Evolutionary conservation across 2,113 vertebrate genomes (phyloP), one percentile per base, ranked within the genome.

Genomic region (Microcebus lehilahytsara): DNA sequence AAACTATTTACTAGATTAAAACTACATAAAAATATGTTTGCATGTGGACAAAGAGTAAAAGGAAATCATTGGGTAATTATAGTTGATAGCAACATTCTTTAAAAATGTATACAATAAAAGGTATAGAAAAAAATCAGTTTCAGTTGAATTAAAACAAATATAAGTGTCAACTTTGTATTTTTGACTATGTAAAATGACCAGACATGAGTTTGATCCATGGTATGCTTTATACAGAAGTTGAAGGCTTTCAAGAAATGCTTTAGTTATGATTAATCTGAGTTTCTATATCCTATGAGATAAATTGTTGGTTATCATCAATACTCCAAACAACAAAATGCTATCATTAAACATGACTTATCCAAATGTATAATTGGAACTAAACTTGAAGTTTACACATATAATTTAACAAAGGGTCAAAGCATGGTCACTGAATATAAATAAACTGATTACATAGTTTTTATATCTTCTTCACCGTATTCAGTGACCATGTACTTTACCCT

Each of bases 361-460:
- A 86, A 93, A 95, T 60, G 53, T 77, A n/a, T 56, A 95, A 93
- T 0, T 93, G 60, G 19, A 87, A 95, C 46, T 89, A 91, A 98
- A 86, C 9, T n/a, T 91, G 17, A 96, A 94, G 37, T 89, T 91
- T 90, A 95, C 17, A 89, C 64, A 40, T 77, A 40, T n/a, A 85
- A 94, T 60, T 96, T 94, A 74, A 89, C 77, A 72, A 90, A 95
- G 87, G 94, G 87, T 93, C 60, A 91, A 34, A 95, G 83, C 62
- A 89, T 22, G 23, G 79, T 95, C 69, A 96, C n/a, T 77, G 49
- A 87, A 89, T 71, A 87, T 77, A 96, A 93, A 89, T 71, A 86
- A 89, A 92, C 80, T 10, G 77, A 40, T 37, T 85, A 92, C 1
- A 53, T 27, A 81, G 25, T 51, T 95, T 95, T 91, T 75, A 10